phyloP scores from a whole-genome alignment of 2,888 invertebrate genomes.

The Apoda limacodes region DNA sequence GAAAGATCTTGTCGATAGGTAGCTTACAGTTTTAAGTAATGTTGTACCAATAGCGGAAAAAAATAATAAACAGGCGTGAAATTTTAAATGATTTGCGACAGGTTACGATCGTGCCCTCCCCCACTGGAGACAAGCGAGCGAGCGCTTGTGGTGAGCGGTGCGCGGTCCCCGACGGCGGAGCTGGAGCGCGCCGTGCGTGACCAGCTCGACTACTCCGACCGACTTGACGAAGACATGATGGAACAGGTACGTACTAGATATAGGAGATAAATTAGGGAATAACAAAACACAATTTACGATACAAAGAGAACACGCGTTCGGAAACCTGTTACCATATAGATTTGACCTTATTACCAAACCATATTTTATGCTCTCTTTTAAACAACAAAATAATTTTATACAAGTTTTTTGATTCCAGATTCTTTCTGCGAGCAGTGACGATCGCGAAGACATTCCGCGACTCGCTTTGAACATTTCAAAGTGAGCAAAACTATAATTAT shows the following conservation, averaged over 20 bases:
- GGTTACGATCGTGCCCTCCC: conserved; percentile 5
- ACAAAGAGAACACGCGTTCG: too few relatives aligned
- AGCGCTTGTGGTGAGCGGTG: conserved; percentile 22
- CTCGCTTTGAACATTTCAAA: conserved; percentile 51
- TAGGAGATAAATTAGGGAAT: too few relatives aligned
- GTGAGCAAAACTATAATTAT: conserved; percentile 25
- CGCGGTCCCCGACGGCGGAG: conserved; percentile 55
- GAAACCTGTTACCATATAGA: too few relatives aligned
- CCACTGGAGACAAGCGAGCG: conserved; percentile 14
- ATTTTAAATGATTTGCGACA: conserved; percentile 1
- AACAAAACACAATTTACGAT: too few relatives aligned
- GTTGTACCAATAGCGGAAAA: too few relatives aligned
- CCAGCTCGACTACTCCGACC: conserved; percentile 54
- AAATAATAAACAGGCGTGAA: not conserved
- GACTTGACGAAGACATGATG: conserved; percentile 53
- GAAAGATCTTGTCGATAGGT: conserved; percentile 58
- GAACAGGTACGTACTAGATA: conserved; percentile 43
- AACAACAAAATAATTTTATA: too few relatives aligned
- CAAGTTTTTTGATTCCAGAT: conserved; percentile 32
- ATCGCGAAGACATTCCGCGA: conserved; percentile 51
- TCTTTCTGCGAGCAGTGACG: conserved; percentile 56
- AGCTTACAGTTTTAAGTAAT: too few relatives aligned
- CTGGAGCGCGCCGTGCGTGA: conserved; percentile 50
- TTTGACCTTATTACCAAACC: not conserved
- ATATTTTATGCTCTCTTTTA: not conserved